Conservation (phyloP, 2,888 invertebrate species). For the Acrobasis consociella region DNA sequence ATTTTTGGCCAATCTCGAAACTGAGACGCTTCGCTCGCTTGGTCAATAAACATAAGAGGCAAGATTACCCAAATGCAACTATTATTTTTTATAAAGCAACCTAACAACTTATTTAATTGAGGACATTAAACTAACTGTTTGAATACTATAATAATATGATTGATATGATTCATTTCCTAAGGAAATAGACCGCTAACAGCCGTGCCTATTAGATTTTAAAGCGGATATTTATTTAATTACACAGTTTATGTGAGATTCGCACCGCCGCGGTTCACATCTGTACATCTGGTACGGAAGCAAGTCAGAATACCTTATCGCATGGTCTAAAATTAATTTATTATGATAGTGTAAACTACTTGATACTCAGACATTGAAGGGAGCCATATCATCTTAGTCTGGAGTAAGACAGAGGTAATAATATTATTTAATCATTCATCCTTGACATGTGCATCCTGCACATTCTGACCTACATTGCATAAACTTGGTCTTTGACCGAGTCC, state of each 20-base stretch:
- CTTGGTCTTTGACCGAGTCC: too few relatives aligned
- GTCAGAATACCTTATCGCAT: too few relatives aligned
- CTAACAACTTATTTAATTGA: constrained; percentile 1
- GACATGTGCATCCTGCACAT: too few relatives aligned
- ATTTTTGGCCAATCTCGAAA: too few relatives aligned
- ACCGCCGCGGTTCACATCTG: background rate
- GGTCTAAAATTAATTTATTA: too few relatives aligned
- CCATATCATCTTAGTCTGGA: too few relatives aligned
- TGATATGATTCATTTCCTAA: background rate
- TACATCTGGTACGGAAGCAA: background rate
- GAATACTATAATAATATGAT: constrained; percentile 3
- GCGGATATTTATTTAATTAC: constrained; percentile 7
- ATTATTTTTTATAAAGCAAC: background rate
- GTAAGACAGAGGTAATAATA: too few relatives aligned
- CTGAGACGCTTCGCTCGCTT: too few relatives aligned
- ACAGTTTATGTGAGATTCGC: background rate
- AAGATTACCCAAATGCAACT: background rate
- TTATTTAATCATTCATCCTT: too few relatives aligned
- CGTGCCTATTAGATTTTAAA: constrained; percentile 1
- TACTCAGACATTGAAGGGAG: too few relatives aligned
- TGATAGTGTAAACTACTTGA: too few relatives aligned
- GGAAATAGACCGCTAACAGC: background rate
- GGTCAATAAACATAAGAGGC: background rate
- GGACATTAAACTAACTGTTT: constrained; percentile 1
- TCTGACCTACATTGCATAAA: too few relatives aligned